Conservation (phyloP, 2,113 vertebrate genomes). For the Asarcornis scutulata region DNA sequence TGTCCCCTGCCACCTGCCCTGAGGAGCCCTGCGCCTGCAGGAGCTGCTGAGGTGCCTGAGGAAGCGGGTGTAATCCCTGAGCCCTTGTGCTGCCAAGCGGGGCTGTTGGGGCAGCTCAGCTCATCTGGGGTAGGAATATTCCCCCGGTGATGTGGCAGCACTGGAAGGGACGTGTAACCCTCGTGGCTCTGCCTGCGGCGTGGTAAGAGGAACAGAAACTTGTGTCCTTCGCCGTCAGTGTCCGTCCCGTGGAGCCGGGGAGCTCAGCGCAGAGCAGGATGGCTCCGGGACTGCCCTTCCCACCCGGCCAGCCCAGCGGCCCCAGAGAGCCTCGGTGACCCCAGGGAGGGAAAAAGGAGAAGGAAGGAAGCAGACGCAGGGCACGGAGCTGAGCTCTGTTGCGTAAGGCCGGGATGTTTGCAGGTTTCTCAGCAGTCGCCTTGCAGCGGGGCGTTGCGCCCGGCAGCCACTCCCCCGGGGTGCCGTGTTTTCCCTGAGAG, state of each 20-base stretch:
- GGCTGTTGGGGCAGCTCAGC: neutral
- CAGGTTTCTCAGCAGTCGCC: neutral
- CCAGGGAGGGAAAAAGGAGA: neutral
- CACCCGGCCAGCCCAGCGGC: neutral
- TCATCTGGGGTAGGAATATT: neutral
- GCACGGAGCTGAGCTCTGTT: neutral
- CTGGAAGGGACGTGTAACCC: neutral
- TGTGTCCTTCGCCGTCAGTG: neutral
- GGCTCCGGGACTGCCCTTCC: neutral
- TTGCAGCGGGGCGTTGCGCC: neutral
- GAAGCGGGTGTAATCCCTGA: neutral
- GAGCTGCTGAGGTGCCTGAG: fast-evolving
- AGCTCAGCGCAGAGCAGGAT: neutral
- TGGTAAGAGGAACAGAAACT: neutral
- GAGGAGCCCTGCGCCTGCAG: neutral
- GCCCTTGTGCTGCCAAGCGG: no score
- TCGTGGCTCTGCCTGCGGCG: fast-evolving
- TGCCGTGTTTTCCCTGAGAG: neutral
- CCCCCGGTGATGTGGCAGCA: neutral
- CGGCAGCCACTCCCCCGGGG: fast-evolving
- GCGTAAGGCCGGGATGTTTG: fast-evolving
- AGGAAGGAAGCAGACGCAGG: neutral
- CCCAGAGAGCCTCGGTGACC: neutral
- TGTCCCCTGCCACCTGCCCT: neutral
- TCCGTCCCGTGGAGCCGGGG: neutral